phyloP scores from a whole-genome alignment of 2,888 invertebrate genomes.

The Himalopsyche japonica region DNA sequence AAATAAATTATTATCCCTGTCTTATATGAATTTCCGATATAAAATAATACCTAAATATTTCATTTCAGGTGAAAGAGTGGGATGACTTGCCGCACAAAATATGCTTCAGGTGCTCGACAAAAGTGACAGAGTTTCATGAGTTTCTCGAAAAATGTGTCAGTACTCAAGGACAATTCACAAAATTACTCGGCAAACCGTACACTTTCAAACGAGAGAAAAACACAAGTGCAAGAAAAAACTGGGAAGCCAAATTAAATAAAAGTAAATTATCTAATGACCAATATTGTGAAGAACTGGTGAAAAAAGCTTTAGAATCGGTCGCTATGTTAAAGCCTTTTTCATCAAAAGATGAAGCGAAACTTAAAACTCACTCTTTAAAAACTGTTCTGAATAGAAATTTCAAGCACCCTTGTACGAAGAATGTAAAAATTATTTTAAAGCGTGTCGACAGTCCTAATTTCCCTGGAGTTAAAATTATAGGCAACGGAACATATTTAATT shows the following conservation, averaged over 20 bases:
- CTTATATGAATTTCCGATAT: neutral
- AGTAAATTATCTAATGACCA: conserved; percentile 57
- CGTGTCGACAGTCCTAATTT: neutral
- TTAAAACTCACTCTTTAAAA: neutral
- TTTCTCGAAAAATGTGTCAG: conserved; percentile 56
- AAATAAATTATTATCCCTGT: neutral
- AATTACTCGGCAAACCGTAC: conserved; percentile 44
- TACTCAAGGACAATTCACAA: conserved; percentile 49
- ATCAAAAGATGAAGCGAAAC: neutral
- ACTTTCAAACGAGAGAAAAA: conserved; percentile 14
- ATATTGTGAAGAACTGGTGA: conserved; percentile 55
- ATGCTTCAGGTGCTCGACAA: conserved; percentile 58
- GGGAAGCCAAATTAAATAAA: conserved; percentile 55
- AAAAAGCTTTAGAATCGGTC: conserved; percentile 52
- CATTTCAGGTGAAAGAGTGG: conserved; percentile 54
- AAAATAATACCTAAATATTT: neutral
- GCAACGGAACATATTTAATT: conserved; percentile 3
- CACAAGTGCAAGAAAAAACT: conserved; percentile 47
- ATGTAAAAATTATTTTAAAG: conserved; percentile 4
- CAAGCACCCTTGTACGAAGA: neutral
- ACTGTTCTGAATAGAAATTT: neutral
- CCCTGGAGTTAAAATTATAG: conserved; percentile 17
- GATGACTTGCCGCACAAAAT: conserved; percentile 60
- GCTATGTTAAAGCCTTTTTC: neutral
- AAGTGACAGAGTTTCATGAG: conserved; percentile 56